Evolutionary conservation across 1,140 invertebrate genomes (phyloP), one percentile per base, ranked within the genome.

Genomic region (Bactericera cockerelli): DNA sequence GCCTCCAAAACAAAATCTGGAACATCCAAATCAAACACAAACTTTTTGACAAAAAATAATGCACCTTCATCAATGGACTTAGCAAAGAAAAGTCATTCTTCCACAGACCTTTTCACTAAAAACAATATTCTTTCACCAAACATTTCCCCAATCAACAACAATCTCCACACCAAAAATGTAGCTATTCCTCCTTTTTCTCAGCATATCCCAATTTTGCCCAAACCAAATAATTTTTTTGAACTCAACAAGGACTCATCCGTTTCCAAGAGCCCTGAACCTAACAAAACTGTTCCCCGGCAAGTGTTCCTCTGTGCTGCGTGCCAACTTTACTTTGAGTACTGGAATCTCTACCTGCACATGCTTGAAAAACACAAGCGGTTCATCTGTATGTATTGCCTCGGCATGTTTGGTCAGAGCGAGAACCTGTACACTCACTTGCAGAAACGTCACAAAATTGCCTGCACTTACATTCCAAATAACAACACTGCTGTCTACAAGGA

Each of bases 311-410:
- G 86, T 68, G 81, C 82, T 10, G 80, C 81, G 1, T 89, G 86
- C 69, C 81, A 79, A 24, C 84, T 80, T 1, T 87, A 87, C 64
- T 87, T 86, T 72, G 84, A 87, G 70, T 84, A 84, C 63, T 88
- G 85, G 83, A 86, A 87, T 72, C 72, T 88, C 26, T 88, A 87
- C 68, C 68, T 85, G 11, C 86, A 89, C 64, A 87, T 88, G 81
- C 74, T 82, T 54, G 83, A 87, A 63, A 76, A 81, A 19, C 86
- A 89, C 68, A 79, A 81, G 61, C 76, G 83, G 36, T 82, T 82
- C 66, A 84, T 87, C 63, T 89, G 86, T 67, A 69, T 88, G 11
- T 86, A 82, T 70, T 89, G 86, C 66, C 74, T 87, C 33, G 82
- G 82, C 56, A 82, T 87, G 74, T 88, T 86, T 72, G 80, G 81